Conservation (phyloP, 2,113 vertebrate species). For the Antechinus stuartii region DNA sequence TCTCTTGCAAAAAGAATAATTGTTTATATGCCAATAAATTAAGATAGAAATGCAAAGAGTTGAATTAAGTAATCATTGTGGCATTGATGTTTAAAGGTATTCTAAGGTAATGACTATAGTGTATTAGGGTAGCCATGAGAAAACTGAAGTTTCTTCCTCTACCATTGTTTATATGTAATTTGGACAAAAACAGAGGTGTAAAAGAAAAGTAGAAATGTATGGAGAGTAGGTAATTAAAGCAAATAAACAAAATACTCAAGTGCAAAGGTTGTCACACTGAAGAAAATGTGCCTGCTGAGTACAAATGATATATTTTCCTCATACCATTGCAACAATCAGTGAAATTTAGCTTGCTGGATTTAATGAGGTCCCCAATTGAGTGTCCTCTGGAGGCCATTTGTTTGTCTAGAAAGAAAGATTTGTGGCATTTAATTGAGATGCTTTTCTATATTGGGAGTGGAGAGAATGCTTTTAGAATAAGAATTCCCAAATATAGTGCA, state of each 20-base stretch:
- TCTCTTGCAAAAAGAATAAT: not conserved
- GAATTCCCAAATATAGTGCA: constrained; percentile 24
- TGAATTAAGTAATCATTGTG: not conserved
- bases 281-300: not conserved
- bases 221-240: constrained; percentile 4
- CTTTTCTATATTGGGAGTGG: constrained; percentile 30
- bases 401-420: constrained; percentile 33
- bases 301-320: not conserved
- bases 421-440: not conserved
- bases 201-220: not conserved
- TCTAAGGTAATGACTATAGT: not conserved
- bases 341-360: constrained; percentile 19
- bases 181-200: not conserved
- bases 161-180: not conserved
- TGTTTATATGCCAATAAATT: not conserved
- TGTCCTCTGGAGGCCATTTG: not conserved
- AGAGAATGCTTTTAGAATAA: constrained; percentile 20
- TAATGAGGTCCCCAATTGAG: constrained; percentile 26
- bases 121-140: not conserved
- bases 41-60: not conserved
- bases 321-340: not conserved
- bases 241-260: constrained; percentile 23
- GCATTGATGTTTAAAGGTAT: not conserved
- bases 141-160: not conserved
- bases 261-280: constrained; percentile 10